A percentile compares a stretch with the other conserved stretches of the same genome.
phyloP scores from a whole-genome alignment of 2,113 vertebrate genomes.

The Rhynchomys soricoides region DNA sequence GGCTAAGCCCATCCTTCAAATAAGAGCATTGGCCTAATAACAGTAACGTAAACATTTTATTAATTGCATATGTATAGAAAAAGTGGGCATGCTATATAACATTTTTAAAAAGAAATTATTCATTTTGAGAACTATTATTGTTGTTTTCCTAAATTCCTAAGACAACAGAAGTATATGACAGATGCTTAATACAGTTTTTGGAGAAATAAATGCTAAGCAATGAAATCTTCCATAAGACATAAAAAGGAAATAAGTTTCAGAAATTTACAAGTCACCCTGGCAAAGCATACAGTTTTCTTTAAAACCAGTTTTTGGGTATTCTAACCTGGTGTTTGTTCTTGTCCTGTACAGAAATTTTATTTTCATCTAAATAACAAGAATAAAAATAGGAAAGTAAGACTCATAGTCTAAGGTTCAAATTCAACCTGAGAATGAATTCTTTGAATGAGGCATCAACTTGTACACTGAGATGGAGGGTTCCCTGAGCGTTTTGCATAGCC shows the following conservation, averaged over 20 bases:
- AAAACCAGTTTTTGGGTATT: neutral
- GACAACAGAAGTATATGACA: neutral
- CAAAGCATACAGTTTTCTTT: neutral
- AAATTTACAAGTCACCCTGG: neutral
- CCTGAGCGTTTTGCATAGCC: neutral
- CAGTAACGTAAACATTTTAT: neutral
- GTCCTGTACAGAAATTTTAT: neutral
- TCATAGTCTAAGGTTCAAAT: neutral
- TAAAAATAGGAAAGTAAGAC: neutral
- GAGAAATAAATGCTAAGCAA: neutral
- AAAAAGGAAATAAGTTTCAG: conserved; percentile 20
- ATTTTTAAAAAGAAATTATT: conserved; percentile 1
- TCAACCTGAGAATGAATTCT: conserved; percentile 17
- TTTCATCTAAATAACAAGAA: conserved; percentile 5
- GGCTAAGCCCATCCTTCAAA: neutral
- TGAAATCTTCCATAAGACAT: neutral
- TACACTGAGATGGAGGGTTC: neutral
- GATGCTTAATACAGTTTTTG: neutral
- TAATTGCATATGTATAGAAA: neutral
- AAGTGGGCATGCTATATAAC: neutral
- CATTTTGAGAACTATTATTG: neutral
- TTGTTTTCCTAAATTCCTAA: neutral
- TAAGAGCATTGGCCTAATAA: neutral
- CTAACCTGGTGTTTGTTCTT: neutral
- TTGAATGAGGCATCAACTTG: neutral